Evolutionary conservation across 2,888 invertebrate species (phyloP), one percentile per base, ranked within the genome.

Genomic region (Magallana nippona): DNA sequence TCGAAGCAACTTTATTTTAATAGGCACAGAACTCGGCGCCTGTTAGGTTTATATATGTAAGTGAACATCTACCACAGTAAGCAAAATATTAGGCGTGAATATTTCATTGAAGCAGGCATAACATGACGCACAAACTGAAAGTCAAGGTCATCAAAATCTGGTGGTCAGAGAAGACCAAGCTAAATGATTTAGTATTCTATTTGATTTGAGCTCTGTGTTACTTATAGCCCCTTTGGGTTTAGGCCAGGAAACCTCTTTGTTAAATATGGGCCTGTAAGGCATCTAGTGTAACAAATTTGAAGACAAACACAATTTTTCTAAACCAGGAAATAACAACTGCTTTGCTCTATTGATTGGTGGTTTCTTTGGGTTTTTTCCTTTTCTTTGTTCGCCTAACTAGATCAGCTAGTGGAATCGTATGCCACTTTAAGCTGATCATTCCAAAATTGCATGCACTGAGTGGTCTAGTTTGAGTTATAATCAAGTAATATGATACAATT

Each of bases 361-460:
- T 15, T 27, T 71, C 71, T 71, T 10, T 27, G 71, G 13, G 32
- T 71, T 71, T 44, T 44, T 71, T 71, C 71, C 32, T 22, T 71
- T 71, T 32, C 71, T 71, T 71, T 71, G 71, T 71, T 71, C 27
- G 71, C 27, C 71, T 71, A 71, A 71, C 71, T 71, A 71, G 71
- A 71, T 27, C 71, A 71, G 19, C 71, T 22, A 71, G 13, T 71
- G 71, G 71, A 71, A 71, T 71, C 71, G 22, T 71, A 27, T 22
- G 13, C 71, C 32, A 22, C 71, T 71, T 71, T n/a, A 71, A 71
- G 71, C 71, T 71, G 71, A 71, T 71, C 71, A 71, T 32, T 71
- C 15, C 27, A 32, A 2, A 71, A 71, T 22, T 32, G 71, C 71
- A 71, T 27, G 71, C 71, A 71, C 27, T 71, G 71, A 27, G 32